Evolutionary conservation across 2,888 invertebrate species (phyloP), one percentile per base, ranked within the genome.

Genomic region (Chrysodeixis includens): DNA sequence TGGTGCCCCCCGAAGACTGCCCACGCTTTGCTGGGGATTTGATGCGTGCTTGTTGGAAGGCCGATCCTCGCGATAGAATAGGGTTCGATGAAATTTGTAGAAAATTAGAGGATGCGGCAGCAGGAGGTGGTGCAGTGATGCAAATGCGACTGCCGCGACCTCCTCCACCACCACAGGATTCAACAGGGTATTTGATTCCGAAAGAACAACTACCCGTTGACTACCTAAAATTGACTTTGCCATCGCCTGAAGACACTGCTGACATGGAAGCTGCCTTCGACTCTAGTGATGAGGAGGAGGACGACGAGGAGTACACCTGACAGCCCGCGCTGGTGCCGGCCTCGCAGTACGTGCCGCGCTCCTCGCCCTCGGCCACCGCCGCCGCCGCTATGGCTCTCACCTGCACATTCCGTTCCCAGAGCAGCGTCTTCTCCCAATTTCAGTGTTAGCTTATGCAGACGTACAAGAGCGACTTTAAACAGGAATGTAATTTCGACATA

Each of bases 21-120:
- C 97, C 98, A 0, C 91, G 96, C 0, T 95, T 96, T 60, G 96
- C 98, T 7, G 96, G 97, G 79, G 97, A 97, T 67, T 90, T 98
- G 73, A 98, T 98, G 98, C 96, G 96, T 9, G 96, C 96, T 14
- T 98, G 98, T 81, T 98, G 98, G 98, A 96, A 97, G 83, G 96
- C 97, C 0, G 98, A 98, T 81, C 97, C 98, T 0, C 96, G 96
- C 61, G 97, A 98, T 78, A 95, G 98, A 58, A 96, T 97, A 54
- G 96, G 95, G 18, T 98, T 98, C 85, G 91, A 96, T 26, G 96
- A 97, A 74, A 97, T 98, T 77, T 96, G 96, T 87, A 95, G 96
- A 35, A 96, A 96, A 80, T 89, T 97, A 64, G 96, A 96, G 68
- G 95, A 95, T 46, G 93, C 93, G 7, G 89, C 91, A n/a, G 86